Evolutionary conservation across 2,113 vertebrate genomes (phyloP).

Genomic region (Pluvianellus socialis): DNA sequence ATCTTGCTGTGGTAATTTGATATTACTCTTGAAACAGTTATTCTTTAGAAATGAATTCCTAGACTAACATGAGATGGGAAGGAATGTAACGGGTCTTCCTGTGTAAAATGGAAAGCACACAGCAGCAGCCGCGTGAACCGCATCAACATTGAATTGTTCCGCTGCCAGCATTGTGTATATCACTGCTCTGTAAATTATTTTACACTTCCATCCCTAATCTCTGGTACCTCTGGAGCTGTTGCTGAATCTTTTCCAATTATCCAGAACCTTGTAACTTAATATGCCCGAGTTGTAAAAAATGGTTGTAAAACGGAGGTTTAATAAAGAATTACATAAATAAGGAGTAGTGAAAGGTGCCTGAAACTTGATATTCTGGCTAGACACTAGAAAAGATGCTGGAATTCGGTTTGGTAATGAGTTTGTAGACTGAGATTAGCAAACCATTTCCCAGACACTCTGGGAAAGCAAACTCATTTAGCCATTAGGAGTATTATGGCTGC

Average conservation of each 20-base stretch:
- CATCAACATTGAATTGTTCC: neutral
- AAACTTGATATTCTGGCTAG: slow-evolving; percentile 66
- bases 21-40: neutral
- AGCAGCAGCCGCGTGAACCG: neutral
- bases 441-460: slow-evolving; percentile 48
- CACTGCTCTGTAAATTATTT: slow-evolving; percentile 25
- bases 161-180: neutral
- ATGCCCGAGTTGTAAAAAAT: slow-evolving; percentile 29
- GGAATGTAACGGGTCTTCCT: neutral
- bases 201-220: neutral
- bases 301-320: slow-evolving; percentile 62
- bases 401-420: slow-evolving; percentile 54
- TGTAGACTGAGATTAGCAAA: slow-evolving; percentile 53
- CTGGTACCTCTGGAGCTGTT: slow-evolving; percentile 1
- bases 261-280: slow-evolving; percentile 58
- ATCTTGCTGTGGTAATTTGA: neutral
- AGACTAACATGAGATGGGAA: neutral
- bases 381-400: slow-evolving; percentile 56
- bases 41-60: neutral
- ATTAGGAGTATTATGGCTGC: slow-evolving; percentile 52
- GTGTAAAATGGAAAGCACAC: neutral
- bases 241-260: slow-evolving; percentile 56
- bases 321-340: slow-evolving; percentile 71
- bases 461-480: slow-evolving; percentile 43
- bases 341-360: slow-evolving; percentile 61